These are phyloP conservation scores for Petrocephalus schoutedeni DNA, from an alignment of 2,797 vertebrate species.

Conservation along the genomic window DNA sequence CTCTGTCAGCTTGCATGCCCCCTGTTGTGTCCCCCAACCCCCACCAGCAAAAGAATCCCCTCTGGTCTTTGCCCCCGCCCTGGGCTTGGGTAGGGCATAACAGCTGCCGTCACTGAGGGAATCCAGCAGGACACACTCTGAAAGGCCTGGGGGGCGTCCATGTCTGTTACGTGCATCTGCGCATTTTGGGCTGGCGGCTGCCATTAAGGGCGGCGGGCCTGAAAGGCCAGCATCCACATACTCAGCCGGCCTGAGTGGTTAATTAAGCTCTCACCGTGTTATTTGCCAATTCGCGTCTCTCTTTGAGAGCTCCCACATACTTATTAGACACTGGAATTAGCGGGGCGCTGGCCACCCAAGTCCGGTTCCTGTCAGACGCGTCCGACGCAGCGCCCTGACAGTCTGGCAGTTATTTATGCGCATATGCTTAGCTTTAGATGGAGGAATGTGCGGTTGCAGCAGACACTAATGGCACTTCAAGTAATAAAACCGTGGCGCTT, in stretches of 20 bases:
- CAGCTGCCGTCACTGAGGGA: conserved; percentile 22
- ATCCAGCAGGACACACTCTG: not conserved
- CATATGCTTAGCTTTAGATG: conserved; percentile 28
- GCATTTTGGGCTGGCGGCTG: not conserved
- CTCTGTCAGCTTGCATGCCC: not conserved
- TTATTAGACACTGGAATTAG: conserved; percentile 30
- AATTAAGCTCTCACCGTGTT: conserved; percentile 42
- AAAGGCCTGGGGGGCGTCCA: not conserved
- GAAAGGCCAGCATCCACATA: conserved; percentile 45
- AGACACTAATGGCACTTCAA: conserved; percentile 32
- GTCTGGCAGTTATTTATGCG: conserved; percentile 21
- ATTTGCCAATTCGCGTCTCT: not conserved
- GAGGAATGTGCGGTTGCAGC: conserved; percentile 29
- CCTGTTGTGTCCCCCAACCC: not conserved
- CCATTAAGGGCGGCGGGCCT: conserved; percentile 28
- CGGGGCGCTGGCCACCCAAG: conserved; percentile 16
- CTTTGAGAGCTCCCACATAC: conserved; percentile 27
- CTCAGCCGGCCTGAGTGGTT: conserved; percentile 43
- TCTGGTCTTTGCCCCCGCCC: not conserved
- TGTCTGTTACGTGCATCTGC: not conserved
- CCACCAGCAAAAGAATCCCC: not conserved
- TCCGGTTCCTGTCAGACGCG: conserved; percentile 9
- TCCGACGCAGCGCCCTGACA: conserved; percentile 22
- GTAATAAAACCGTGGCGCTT: conserved; percentile 45
- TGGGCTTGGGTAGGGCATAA: conserved; percentile 18